A percentile compares a stretch with the other conserved stretches of the same genome.
phyloP scores from a whole-genome alignment of 2,113 vertebrate species.

The Ctenodactylus gundi region DNA sequence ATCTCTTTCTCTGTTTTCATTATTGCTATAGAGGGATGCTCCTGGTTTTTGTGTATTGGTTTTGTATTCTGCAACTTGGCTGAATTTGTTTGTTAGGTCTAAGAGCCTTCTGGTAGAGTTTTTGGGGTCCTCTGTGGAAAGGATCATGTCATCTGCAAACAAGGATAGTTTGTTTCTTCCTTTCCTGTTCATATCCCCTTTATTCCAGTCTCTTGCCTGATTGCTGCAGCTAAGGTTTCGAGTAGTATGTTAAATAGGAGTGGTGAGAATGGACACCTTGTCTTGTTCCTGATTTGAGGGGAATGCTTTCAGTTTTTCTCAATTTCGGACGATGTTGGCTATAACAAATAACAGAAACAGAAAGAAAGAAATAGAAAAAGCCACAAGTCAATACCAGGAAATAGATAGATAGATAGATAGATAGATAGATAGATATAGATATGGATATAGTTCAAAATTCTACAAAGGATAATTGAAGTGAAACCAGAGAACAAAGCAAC shows the following conservation, averaged over 20 bases:
- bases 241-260: neutral
- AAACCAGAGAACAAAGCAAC: too few species aligned
- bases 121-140: neutral
- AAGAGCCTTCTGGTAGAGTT: neutral
- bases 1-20: too few species aligned
- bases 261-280: neutral
- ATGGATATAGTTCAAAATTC: too few species aligned
- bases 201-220: neutral
- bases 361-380: too few species aligned
- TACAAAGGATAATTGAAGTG: too few species aligned
- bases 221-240: too few species aligned
- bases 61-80: neutral
- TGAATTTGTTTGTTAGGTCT: neutral
- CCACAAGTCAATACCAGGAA: too few species aligned
- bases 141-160: neutral
- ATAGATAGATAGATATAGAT: too few species aligned
- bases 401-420: too few species aligned
- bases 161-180: neutral
- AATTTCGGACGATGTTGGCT: too few species aligned
- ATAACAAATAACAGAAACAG: too few species aligned
- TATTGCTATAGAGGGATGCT: too few species aligned
- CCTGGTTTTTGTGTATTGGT: neutral
- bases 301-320: neutral
- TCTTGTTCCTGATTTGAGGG: neutral
- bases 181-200: neutral